Evolutionary conservation across 2,888 invertebrate species (phyloP).

Genomic region (Meloe dianella): DNA sequence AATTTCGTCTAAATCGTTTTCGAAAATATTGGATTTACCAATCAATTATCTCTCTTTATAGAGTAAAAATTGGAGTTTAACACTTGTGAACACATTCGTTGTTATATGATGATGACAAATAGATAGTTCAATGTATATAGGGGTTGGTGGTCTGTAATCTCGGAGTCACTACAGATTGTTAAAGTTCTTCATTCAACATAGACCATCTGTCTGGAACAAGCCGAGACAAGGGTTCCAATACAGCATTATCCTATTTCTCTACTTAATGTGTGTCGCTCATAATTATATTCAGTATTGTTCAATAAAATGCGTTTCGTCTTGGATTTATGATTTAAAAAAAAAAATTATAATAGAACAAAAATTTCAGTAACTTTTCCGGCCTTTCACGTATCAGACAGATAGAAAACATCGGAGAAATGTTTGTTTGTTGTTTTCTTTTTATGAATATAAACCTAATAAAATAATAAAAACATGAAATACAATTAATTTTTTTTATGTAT

Average conservation of each 20-base stretch:
- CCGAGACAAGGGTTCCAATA: neutral
- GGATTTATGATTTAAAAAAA: neutral
- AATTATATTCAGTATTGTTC: slow-evolving; percentile 1
- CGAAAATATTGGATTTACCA: too few relatives aligned
- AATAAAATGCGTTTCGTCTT: neutral
- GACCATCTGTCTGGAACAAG: neutral
- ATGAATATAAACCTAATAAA: too few relatives aligned
- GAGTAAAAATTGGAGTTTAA: too few relatives aligned
- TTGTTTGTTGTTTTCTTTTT: too few relatives aligned
- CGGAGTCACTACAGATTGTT: neutral
- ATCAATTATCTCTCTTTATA: too few relatives aligned
- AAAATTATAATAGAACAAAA: neutral
- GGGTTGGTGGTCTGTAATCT: neutral
- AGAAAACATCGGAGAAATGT: too few relatives aligned
- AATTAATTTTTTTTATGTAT: too few relatives aligned
- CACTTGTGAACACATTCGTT: too few relatives aligned
- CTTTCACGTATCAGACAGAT: too few relatives aligned
- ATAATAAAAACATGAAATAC: too few relatives aligned
- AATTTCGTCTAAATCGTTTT: too few relatives aligned
- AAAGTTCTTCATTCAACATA: neutral
- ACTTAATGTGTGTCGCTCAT: neutral
- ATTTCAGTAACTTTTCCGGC: too few relatives aligned
- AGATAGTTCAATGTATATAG: neutral
- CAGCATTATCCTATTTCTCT: neutral
- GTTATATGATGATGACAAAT: neutral